Percentiles rank a stretch among this genome's conserved stretches.
Conservation (phyloP, 2,888 invertebrate genomes). For the Brassicogethes aeneus region DNA sequence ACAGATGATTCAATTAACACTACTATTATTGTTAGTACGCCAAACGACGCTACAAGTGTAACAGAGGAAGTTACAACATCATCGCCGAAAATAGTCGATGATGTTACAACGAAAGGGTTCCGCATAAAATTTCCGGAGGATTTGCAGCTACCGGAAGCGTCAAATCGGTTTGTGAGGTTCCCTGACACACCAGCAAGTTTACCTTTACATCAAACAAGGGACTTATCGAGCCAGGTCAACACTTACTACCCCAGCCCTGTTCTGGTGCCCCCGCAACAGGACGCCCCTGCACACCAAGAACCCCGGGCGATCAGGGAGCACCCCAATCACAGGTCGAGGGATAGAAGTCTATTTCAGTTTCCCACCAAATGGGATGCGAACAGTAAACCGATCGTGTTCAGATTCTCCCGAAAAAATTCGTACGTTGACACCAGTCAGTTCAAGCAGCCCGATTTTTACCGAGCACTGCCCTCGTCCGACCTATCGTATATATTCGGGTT, state of each 20-base stretch:
- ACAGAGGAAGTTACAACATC: too few species aligned
- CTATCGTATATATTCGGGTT: slow-evolving; percentile 32
- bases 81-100: too few species aligned
- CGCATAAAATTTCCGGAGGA: too few species aligned
- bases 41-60: too few species aligned
- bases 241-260: not conserved
- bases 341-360: slow-evolving; percentile 27
- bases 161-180: too few species aligned
- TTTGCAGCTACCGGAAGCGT: too few species aligned
- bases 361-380: slow-evolving; percentile 25
- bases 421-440: slow-evolving; percentile 22
- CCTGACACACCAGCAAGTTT: not conserved
- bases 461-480: slow-evolving; percentile 30
- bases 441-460: slow-evolving; percentile 26
- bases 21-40: too few species aligned
- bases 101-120: too few species aligned
- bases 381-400: slow-evolving; percentile 31
- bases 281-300: not conserved
- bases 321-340: slow-evolving; percentile 17
- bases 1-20: too few species aligned
- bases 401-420: slow-evolving; percentile 29
- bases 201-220: not conserved
- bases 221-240: not conserved
- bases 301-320: not conserved
- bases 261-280: not conserved